Evolutionary conservation across 2,888 invertebrate species (phyloP), one percentile per base, ranked within the genome.

Genomic region (Mylabris sibirica): DNA sequence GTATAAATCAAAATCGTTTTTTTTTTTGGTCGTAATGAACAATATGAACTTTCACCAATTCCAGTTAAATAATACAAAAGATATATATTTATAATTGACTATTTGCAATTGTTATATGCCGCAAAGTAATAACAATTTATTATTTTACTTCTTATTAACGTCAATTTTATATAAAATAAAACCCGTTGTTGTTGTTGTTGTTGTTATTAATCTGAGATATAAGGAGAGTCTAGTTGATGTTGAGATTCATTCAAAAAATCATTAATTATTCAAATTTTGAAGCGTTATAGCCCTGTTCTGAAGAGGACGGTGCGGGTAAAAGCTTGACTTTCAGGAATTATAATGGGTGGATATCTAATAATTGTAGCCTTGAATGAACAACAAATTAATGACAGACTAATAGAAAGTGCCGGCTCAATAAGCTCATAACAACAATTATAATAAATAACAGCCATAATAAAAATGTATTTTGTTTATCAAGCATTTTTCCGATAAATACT

Each of bases 301-400:
- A 22, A 9, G 60, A 20, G 9, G 8, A 35, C 22, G 61, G 35
- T 24, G 61, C 14, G 38, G 24, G 61, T 61, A 38, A 61, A 61
- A 35, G 61, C 61, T 57, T 57, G 22, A 24, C 24, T 61, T 61
- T 61, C 35, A 38, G 61, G 61, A 61, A 61, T 61, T 61, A 61
- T 61, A 61, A 57, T 57, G 14, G 24, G 14, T 53, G 57, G 24
- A 1, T 57, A 30, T 30, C 24, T 57, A 57, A 57, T 57, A 57
- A 61, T 35, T 61, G 61, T 41, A 61, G 41, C 61, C 38, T 61
- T 61, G 61, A 41, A 61, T 61, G 61, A 35, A 14, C 61, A 61
- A 61, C 61, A 61, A 61, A 61, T 61, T 61, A 61, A 61, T 61
- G 61, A 61, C 41, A 24, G 38, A 24, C 61, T 41, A 61, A 61